Base-by-base conservation (phyloP, 2,888 invertebrate genomes). In the Hyposoter dolosus region DNA sequence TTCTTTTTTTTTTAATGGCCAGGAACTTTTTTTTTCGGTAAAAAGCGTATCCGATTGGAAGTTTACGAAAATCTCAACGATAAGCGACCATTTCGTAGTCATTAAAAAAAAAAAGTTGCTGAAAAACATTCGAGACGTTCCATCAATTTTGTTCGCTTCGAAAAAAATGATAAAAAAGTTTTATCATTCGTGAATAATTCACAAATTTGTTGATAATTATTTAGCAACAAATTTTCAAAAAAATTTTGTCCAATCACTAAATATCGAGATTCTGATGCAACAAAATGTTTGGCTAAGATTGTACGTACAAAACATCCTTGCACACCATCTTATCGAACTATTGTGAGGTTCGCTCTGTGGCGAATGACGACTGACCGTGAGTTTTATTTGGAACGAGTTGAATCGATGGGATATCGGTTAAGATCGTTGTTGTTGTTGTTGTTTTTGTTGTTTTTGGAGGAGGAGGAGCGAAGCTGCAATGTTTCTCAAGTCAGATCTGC, bases 401-500 rank as follows among this genome's bases (percentile, higher is more conserved):
- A 35, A 28, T 69, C 74, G 65, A 69, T 47, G 68, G 53, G 56
- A 78, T 78, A 78, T 74, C 77, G 83, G 40, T 69, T 47, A 63
- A 65, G 60, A 47, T 75, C 77, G 43, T 66, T 50, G 68, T 72
- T 28, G 53, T 80, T 60, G 40, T 40, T 40, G 40, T 40, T 40
- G 40, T 40, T 60, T 3, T 40, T 40, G 40, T 40, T 40, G 10
- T 40, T 10, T 0, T 9, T 9, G 40, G 40, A 40, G 40, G 40
- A 40, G 19, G 69, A 32, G 45, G 47, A 60, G 32, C 43, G 28
- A 47, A 68, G 23, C 85, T 69, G 35, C 68, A 60, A 47, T 69
- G 65, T 68, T 19, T 32, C 40, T 87, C 83, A 83, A 92, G 91
- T 96, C 96, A 98, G 95, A 98, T 97, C 95, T 97, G 97, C 87